These are phyloP conservation scores for Dendroctonus valens DNA, from an alignment of 1,140 invertebrate genomes.

Conservation along the genomic window DNA sequence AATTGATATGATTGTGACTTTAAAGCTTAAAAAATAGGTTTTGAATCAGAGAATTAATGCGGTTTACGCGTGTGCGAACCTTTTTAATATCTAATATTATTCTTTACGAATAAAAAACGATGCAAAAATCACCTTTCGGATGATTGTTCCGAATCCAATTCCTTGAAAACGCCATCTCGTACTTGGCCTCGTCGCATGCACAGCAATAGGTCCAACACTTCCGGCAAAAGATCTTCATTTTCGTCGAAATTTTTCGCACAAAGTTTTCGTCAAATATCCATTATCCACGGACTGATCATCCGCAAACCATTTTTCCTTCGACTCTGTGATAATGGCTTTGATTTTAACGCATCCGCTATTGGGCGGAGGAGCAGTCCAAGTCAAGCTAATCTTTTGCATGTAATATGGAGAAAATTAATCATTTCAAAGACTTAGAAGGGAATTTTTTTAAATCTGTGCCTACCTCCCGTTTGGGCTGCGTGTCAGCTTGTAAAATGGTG, in stretches of 20 bases:
- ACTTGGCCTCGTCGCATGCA: slow-evolving; percentile 92
- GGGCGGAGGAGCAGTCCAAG: slow-evolving; percentile 77
- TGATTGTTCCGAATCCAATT: slow-evolving; percentile 97
- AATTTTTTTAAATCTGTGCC: slow-evolving; percentile 33
- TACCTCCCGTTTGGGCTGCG: slow-evolving; percentile 65
- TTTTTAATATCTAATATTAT: background rate
- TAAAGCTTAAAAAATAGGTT: too few relatives aligned
- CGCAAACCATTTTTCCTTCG: slow-evolving; percentile 80
- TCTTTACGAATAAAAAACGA: background rate
- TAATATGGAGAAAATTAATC: background rate
- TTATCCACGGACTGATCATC: slow-evolving; percentile 72
- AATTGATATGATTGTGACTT: too few relatives aligned
- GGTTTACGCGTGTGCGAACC: too few relatives aligned
- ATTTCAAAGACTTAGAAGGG: background rate
- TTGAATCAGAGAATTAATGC: too few relatives aligned
- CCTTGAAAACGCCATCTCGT: slow-evolving; percentile 93
- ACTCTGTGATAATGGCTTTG: slow-evolving; percentile 82
- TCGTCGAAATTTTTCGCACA: slow-evolving; percentile 76
- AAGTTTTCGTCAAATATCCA: slow-evolving; percentile 68
- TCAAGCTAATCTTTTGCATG: slow-evolving; percentile 49
- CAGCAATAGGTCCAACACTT: slow-evolving; percentile 75
- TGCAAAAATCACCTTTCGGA: slow-evolving; percentile 77
- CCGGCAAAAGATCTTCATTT: slow-evolving; percentile 68
- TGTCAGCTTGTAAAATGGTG: slow-evolving; percentile 69
- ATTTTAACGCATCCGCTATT: slow-evolving; percentile 72